These are phyloP conservation scores for Atopsyche davidsoni DNA, from an alignment of 1,140 invertebrate genomes.

Conservation along the genomic window DNA sequence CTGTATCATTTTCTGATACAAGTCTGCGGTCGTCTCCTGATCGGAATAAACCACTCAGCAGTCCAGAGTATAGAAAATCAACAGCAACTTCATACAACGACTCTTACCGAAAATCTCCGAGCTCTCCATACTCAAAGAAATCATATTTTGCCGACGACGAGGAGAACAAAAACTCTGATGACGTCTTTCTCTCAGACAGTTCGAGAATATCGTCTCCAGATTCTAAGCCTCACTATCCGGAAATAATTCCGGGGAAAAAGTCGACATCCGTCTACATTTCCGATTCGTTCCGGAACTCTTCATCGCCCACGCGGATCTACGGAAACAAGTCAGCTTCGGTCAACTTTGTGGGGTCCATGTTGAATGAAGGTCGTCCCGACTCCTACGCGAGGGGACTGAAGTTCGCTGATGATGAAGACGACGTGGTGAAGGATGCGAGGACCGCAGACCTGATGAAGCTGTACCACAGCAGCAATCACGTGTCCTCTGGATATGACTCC, in stretches of 20 bases:
- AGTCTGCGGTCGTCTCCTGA: no score
- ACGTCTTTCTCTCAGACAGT: conserved; percentile 4
- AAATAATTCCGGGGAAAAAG: conserved; percentile 4
- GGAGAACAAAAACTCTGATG: conserved; percentile 1
- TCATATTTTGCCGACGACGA: conserved; percentile 7
- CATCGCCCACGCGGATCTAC: background rate
- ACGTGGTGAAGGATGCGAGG: conserved; percentile 14
- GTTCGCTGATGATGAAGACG: conserved; percentile 11
- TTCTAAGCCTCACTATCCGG: background rate
- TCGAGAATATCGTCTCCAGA: background rate
- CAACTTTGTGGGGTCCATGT: background rate
- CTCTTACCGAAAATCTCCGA: conserved; percentile 1
- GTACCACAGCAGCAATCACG: no score
- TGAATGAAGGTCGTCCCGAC: background rate
- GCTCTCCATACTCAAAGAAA: background rate
- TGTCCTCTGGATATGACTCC: background rate
- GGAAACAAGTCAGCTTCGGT: background rate
- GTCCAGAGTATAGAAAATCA: background rate
- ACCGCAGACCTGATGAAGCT: conserved; percentile 15
- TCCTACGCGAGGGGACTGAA: background rate
- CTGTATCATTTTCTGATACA: no score
- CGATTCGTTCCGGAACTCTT: background rate
- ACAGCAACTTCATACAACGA: background rate
- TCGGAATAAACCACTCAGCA: no score
- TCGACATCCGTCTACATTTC: conserved; percentile 4